Base-by-base conservation (phyloP, 2,113 vertebrate genomes). In the Suncus etruscus region DNA sequence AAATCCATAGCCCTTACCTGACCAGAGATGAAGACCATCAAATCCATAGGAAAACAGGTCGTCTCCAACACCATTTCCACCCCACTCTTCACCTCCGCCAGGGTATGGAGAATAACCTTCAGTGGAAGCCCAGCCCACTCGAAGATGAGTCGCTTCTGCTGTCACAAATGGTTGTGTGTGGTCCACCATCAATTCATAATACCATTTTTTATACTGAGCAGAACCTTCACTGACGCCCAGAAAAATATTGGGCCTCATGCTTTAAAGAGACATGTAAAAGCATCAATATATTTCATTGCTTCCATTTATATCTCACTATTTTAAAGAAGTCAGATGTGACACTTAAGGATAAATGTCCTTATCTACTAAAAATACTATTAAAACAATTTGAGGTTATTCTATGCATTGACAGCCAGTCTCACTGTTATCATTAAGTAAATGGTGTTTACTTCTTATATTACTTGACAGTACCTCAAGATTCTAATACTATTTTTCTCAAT, bases 151-250 rank as follows among this genome's bases (percentile, higher is more conserved):
- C 8, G 99, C 98, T 92, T 99, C 99, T 2, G 99, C 98, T 0
- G 99, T 99, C 93, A 99, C 97, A 14, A 99, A 99, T 0, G 99
- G 98, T 80, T 98, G 97, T 0, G 98, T 98, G n/a, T 98, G 97
- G 94, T 99, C 99, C 96, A 99, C 98, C 77, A 99, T 99, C 87
- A 99, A 96, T 61, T 99, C 99, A 18, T 99, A 99, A 96, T 99
- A 99, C 99, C 99, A 99, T 95, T 99, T 99, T 95, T 96, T 98
- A 97, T 99, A 99, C 70, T 99, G 99, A 27, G 99, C 99, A 0
- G 99, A 99, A 63, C 99, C 99, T 74, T 99, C 99, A 0, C 98
- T 99, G 95, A 99, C 98, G 0, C 99, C 99, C 96, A 99, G 96
- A 94, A 99, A 99, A 96, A 99, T 99, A 93, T 99, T 99, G 79